Evolutionary conservation across 1,140 invertebrate species (phyloP).

Genomic region (Rhysida immarginata): DNA sequence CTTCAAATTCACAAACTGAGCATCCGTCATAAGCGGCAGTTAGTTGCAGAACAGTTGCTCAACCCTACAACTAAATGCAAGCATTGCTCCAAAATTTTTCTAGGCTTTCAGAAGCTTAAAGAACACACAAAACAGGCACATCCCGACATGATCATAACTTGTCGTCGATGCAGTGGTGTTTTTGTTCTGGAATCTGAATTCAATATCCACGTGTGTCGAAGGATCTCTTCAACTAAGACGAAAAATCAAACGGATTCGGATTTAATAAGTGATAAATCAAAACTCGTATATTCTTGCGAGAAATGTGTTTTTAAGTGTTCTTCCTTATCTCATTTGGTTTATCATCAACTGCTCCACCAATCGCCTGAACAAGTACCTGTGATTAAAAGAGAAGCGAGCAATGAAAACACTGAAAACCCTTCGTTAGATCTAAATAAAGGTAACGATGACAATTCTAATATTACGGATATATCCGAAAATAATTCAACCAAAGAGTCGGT

Average conservation of each 20-base stretch:
- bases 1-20: background rate
- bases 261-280: background rate
- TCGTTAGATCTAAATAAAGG: background rate
- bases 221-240: background rate
- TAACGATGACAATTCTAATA: background rate
- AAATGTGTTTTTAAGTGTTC: background rate
- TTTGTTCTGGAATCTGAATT: constrained; percentile 39
- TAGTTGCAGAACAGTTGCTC: background rate
- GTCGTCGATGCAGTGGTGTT: constrained; percentile 44
- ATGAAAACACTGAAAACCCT: background rate
- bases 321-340: constrained; percentile 27
- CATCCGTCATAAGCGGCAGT: background rate
- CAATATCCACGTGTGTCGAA: background rate
- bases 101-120: constrained; percentile 23
- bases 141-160: constrained; percentile 40
- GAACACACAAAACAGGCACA: constrained; percentile 48
- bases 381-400: background rate
- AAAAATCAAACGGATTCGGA: background rate
- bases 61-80: background rate
- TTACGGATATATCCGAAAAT: background rate
- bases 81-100: background rate
- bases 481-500: too few relatives aligned
- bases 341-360: constrained; percentile 44
- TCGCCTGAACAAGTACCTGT: constrained; percentile 23
- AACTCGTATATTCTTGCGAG: background rate